Conservation (phyloP, 1,140 invertebrate genomes). For the Argopecten irradians region DNA sequence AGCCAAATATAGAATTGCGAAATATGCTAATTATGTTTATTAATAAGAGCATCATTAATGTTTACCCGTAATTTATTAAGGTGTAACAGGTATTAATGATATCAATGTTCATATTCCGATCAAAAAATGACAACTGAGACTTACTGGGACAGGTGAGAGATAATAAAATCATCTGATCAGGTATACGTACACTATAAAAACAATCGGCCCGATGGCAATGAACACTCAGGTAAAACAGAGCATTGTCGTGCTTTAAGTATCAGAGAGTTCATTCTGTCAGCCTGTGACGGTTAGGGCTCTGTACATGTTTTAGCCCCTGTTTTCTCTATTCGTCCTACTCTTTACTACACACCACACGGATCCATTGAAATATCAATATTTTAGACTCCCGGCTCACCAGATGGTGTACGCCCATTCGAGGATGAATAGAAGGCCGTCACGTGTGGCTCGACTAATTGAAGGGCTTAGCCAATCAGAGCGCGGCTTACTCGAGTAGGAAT, state of each 20-base stretch:
- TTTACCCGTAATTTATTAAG: too few relatives aligned
- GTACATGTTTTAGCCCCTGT: neutral
- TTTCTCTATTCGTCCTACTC: neutral
- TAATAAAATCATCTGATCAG: neutral
- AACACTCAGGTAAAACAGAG: neutral
- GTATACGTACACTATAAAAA: neutral
- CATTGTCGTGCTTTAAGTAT: neutral
- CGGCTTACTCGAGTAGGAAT: slow-evolving; percentile 39
- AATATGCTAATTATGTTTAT: too few relatives aligned
- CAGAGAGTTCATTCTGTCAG: slow-evolving; percentile 4
- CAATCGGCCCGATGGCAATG: neutral
- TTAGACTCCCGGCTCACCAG: slow-evolving; percentile 27
- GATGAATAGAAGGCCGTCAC: slow-evolving; percentile 50
- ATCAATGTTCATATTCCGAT: neutral
- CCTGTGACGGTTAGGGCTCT: neutral
- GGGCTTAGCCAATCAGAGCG: slow-evolving; percentile 45
- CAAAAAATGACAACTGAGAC: neutral
- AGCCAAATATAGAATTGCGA: too few relatives aligned
- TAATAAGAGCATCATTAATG: too few relatives aligned
- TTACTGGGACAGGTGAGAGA: neutral
- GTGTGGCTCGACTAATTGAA: slow-evolving; percentile 40
- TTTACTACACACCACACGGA: neutral
- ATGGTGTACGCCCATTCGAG: slow-evolving; percentile 48
- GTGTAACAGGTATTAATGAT: too few relatives aligned
- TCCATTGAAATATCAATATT: slow-evolving; percentile 12